Conservation (phyloP, 2,113 vertebrate species). For the Genyomyrus donnyi region DNA sequence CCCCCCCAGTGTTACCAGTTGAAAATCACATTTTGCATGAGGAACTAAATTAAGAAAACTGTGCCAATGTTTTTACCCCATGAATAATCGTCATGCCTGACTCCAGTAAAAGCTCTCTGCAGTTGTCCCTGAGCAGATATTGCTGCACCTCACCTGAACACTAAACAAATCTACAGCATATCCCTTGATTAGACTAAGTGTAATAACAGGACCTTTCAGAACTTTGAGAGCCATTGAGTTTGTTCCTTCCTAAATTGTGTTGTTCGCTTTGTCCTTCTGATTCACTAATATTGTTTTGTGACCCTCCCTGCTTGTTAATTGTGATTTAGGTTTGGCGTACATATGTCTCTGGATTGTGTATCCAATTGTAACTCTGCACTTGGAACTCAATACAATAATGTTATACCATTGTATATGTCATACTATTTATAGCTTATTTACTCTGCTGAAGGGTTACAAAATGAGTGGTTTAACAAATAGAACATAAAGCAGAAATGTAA, state of each 20-base stretch:
- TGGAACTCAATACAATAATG: not conserved
- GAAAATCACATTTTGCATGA: not conserved
- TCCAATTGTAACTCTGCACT: not conserved
- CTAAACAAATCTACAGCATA: not conserved
- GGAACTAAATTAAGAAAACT: not conserved
- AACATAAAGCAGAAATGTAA: not conserved
- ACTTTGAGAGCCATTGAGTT: not conserved
- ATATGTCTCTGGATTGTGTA: not conserved
- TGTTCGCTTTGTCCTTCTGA: not conserved
- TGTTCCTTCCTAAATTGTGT: not conserved
- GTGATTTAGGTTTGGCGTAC: not conserved
- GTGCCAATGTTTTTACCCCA: not conserved
- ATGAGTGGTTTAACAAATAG: not conserved
- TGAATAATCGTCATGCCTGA: not conserved
- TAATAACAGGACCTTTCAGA: not conserved
- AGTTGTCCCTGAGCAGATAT: not conserved
- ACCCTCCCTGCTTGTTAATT: not conserved
- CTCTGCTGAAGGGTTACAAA: not conserved
- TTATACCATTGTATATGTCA: not conserved
- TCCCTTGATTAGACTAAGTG: not conserved
- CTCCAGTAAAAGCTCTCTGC: not conserved
- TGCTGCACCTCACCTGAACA: not conserved
- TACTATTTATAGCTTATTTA: not conserved
- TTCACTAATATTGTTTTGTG: not conserved
- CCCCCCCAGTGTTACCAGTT: not conserved